These are phyloP conservation scores for Idaea dimidiata DNA, from an alignment of 2,888 invertebrate species.

Conservation along the genomic window DNA sequence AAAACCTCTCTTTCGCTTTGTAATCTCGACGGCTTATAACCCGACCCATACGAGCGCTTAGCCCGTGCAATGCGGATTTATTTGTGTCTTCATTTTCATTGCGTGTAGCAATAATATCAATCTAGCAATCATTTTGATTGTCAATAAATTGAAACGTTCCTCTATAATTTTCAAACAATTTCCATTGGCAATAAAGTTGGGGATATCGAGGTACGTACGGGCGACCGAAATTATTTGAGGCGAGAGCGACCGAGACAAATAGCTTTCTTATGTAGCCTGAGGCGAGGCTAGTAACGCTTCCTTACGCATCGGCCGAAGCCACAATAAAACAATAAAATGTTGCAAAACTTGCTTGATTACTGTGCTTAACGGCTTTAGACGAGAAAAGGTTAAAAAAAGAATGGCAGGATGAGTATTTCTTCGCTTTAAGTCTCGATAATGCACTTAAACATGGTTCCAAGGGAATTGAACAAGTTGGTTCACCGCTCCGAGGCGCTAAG, in stretches of 20 bases:
- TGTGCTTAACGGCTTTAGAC: slow-evolving; percentile 41
- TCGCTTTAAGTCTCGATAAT: slow-evolving; percentile 33
- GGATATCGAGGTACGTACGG: slow-evolving; percentile 36
- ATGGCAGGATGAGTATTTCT: slow-evolving; percentile 32
- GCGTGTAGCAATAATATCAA: slow-evolving; percentile 7
- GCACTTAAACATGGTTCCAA: slow-evolving; percentile 35
- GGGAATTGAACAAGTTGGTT: slow-evolving; percentile 26
- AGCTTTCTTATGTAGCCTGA: slow-evolving; percentile 56
- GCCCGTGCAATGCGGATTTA: slow-evolving; percentile 28
- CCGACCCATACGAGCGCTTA: slow-evolving; percentile 24
- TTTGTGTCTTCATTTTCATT: slow-evolving; percentile 20
- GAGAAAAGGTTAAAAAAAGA: slow-evolving; percentile 36
- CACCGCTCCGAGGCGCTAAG: slow-evolving; percentile 32
- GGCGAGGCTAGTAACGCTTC: slow-evolving; percentile 50
- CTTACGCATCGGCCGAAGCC: slow-evolving; percentile 41
- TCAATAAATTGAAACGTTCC: slow-evolving; percentile 41
- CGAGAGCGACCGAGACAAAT: slow-evolving; percentile 55
- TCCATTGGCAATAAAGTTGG: slow-evolving; percentile 53
- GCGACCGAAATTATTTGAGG: slow-evolving; percentile 57
- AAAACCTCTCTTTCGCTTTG: slow-evolving; percentile 57
- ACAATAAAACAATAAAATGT: slow-evolving; percentile 65
- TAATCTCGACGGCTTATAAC: slow-evolving; percentile 50
- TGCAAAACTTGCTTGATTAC: slow-evolving; percentile 52
- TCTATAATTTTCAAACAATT: slow-evolving; percentile 51
- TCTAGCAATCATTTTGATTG: slow-evolving; percentile 32